Percentiles rank a stretch among this genome's conserved stretches.
Evolutionary conservation across 2,888 invertebrate genomes (phyloP).

Genomic region (Encarsia formosa): DNA sequence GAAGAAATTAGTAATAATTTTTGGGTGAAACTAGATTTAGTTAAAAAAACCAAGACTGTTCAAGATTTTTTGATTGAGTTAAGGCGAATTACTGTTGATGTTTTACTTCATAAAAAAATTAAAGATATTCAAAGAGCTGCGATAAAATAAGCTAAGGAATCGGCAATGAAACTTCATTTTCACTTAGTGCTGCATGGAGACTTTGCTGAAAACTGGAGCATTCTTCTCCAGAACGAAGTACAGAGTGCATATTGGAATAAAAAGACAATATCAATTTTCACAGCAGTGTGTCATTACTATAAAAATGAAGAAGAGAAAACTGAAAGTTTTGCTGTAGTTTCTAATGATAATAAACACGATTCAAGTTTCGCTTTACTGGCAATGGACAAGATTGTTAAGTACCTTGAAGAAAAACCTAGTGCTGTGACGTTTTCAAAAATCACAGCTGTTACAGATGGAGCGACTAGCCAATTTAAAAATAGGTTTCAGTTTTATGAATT

Average conservation of each 20-base stretch:
- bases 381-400: not conserved
- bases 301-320: no score
- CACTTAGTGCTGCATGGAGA: slow-evolving; percentile 6
- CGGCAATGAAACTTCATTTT: not conserved
- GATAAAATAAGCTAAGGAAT: not conserved
- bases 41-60: not conserved
- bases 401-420: not conserved
- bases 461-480: slow-evolving; percentile 10
- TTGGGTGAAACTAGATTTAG: no score
- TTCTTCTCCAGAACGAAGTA: slow-evolving; percentile 6
- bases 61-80: not conserved
- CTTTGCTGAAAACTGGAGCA: slow-evolving; percentile 14
- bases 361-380: slow-evolving; percentile 8
- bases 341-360: slow-evolving; percentile 10
- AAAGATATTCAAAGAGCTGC: not conserved
- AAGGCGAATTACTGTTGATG: not conserved
- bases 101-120: not conserved
- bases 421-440: no score
- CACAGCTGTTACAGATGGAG: slow-evolving; percentile 7
- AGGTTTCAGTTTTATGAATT: slow-evolving; percentile 9
- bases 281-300: no score
- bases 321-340: slow-evolving; percentile 7
- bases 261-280: no score
- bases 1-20: not conserved
- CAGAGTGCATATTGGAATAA: slow-evolving; percentile 2